phyloP scores from a whole-genome alignment of 2,113 vertebrate genomes.

The Corythoichthys intestinalis region DNA sequence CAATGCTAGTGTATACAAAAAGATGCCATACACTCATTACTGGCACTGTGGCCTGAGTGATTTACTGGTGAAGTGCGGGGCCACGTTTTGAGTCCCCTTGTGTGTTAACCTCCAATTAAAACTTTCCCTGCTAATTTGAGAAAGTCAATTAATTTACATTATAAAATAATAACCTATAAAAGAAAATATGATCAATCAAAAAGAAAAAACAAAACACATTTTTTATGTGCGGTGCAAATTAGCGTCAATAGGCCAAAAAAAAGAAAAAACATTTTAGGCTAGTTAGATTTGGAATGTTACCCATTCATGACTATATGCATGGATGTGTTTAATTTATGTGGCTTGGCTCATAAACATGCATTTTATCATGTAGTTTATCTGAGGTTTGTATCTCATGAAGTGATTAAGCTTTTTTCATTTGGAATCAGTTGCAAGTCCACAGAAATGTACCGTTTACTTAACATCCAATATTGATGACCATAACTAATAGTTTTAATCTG shows the following conservation, averaged over 20 bases:
- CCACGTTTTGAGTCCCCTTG: slow-evolving; percentile 1
- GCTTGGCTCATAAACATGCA: no score
- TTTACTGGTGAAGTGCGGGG: slow-evolving; percentile 19
- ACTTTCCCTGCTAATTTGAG: slow-evolving; percentile 32
- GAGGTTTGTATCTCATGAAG: slow-evolving; percentile 44
- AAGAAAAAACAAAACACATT: no score
- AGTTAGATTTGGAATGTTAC: no score
- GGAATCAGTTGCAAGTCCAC: slow-evolving; percentile 6
- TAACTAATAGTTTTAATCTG: not conserved
- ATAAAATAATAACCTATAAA: no score
- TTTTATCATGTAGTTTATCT: slow-evolving; percentile 26
- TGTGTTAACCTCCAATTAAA: slow-evolving; percentile 42
- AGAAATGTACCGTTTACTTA: not conserved
- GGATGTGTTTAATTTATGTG: no score
- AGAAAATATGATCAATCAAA: no score
- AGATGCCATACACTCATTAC: slow-evolving; percentile 6
- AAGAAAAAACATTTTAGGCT: no score
- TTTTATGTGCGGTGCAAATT: no score
- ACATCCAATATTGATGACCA: not conserved
- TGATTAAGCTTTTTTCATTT: not conserved
- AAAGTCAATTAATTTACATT: no score
- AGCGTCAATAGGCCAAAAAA: no score
- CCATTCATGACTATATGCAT: no score
- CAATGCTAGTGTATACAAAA: slow-evolving; percentile 6
- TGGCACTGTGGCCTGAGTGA: slow-evolving; percentile 26